These are phyloP conservation scores for Spinus pinus DNA, from an alignment of 2,797 vertebrate species.

Conservation along the genomic window DNA sequence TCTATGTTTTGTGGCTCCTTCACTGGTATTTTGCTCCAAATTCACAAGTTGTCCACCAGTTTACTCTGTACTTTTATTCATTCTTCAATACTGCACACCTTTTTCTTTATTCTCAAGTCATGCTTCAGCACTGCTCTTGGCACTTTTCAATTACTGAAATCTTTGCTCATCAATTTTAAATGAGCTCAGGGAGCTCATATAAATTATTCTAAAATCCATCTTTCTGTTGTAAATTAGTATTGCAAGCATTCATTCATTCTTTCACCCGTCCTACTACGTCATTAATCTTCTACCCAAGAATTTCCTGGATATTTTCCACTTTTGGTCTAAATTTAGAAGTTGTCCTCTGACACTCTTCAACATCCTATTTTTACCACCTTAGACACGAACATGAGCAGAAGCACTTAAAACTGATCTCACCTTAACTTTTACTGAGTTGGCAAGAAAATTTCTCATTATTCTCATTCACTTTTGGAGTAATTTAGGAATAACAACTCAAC, in stretches of 20 bases:
- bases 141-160: not conserved
- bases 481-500: not conserved
- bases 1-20: not conserved
- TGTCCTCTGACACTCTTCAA: not conserved
- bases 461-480: not conserved
- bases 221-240: not conserved
- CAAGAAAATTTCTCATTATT: not conserved
- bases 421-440: not conserved
- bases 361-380: not conserved
- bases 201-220: not conserved
- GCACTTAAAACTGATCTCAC: not conserved
- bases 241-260: not conserved
- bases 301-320: not conserved
- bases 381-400: not conserved
- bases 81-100: not conserved
- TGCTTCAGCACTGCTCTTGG: not conserved
- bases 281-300: not conserved
- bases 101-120: not conserved
- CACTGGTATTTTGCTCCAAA: not conserved
- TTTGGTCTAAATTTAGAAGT: not conserved
- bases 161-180: slow-evolving; percentile 10
- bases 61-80: not conserved
- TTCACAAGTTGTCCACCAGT: not conserved
- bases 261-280: not conserved
- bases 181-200: not conserved